Conservation (phyloP, 2,888 invertebrate genomes). For the Pachycephus smyrnensis region DNA sequence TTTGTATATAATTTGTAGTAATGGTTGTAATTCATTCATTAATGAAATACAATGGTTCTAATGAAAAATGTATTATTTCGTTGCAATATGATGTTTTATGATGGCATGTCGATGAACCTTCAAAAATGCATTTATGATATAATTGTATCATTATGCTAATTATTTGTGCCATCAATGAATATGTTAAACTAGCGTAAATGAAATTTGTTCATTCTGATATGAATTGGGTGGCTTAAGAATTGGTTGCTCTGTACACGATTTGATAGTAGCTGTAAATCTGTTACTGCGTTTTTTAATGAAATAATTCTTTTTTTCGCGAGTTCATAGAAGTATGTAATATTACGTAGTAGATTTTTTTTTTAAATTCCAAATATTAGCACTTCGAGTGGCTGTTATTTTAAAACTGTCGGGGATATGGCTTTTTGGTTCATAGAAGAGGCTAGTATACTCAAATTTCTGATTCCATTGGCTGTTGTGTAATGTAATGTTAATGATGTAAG, state of each 20-base stretch:
- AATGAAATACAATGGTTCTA: background rate
- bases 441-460: background rate
- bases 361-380: too few relatives aligned
- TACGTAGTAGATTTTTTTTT: too few relatives aligned
- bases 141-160: background rate
- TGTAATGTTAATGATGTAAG: background rate
- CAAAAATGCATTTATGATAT: background rate
- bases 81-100: background rate
- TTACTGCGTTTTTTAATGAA: background rate
- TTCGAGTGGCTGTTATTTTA: too few relatives aligned
- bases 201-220: background rate
- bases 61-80: background rate
- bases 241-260: background rate
- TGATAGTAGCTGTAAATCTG: background rate
- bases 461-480: background rate
- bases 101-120: background rate
- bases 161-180: background rate
- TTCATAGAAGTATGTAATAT: too few relatives aligned
- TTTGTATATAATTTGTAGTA: background rate
- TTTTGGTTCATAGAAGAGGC: too few relatives aligned
- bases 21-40: background rate
- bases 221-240: background rate
- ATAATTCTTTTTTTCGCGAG: background rate
- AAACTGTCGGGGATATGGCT: too few relatives aligned
- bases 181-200: too few relatives aligned